phyloP scores from a whole-genome alignment of 2,888 invertebrate genomes.

The Deilephila elpenor region DNA sequence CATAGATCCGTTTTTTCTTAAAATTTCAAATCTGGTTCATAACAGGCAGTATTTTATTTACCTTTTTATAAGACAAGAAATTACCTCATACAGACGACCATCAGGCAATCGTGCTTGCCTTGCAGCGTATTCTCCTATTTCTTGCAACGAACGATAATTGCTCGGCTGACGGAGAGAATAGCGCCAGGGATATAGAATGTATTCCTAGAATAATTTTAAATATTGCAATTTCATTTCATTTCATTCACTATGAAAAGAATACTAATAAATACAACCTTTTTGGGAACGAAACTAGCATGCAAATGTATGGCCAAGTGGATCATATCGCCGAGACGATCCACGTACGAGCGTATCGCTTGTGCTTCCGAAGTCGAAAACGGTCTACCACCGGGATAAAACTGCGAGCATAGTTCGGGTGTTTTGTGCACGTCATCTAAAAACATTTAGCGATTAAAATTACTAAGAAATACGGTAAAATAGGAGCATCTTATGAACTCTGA shows the following conservation, averaged over 20 bases:
- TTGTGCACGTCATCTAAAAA: constrained; percentile 68
- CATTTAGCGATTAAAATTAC: not conserved
- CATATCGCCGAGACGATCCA: constrained; percentile 62
- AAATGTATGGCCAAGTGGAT: constrained; percentile 71
- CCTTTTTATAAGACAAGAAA: too few relatives aligned
- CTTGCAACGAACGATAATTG: constrained; percentile 69
- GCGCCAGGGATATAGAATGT: constrained; percentile 76
- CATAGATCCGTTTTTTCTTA: too few relatives aligned
- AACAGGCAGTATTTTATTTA: too few relatives aligned
- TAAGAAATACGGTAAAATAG: too few relatives aligned
- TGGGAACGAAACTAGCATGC: constrained; percentile 70
- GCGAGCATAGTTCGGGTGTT: constrained; percentile 70
- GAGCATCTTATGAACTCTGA: too few relatives aligned
- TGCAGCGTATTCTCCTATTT: constrained; percentile 77
- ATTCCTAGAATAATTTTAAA: constrained; percentile 59
- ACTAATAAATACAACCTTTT: constrained; percentile 57
- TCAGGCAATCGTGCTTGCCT: constrained; percentile 69
- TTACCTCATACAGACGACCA: constrained; percentile 74
- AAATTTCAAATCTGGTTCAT: too few relatives aligned
- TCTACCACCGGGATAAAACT: constrained; percentile 68
- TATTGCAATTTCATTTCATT: too few relatives aligned
- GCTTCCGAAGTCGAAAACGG: constrained; percentile 75
- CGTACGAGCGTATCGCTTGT: constrained; percentile 66
- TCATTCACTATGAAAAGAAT: not conserved
- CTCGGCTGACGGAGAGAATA: constrained; percentile 69